These are phyloP conservation scores for Theodoxus fluviatilis DNA, from an alignment of 2,888 invertebrate species.

Conservation along the genomic window DNA sequence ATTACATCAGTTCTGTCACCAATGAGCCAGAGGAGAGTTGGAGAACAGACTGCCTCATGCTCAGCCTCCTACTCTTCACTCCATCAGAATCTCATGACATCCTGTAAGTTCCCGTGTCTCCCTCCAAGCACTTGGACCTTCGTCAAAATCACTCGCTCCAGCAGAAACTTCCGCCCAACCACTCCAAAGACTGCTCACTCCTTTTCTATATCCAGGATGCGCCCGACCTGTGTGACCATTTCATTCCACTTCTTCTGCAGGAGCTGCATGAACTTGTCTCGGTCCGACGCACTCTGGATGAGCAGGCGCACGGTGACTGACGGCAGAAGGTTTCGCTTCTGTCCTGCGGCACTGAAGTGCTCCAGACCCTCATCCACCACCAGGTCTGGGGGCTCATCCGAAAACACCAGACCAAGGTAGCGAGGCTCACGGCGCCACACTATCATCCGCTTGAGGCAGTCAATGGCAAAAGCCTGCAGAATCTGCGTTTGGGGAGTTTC, in stretches of 20 bases:
- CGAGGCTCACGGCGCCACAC: slow-evolving; percentile 42
- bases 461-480: slow-evolving; percentile 50
- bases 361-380: slow-evolving; percentile 54
- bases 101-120: no score
- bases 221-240: slow-evolving; percentile 35
- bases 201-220: slow-evolving; percentile 34
- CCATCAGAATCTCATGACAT: no score
- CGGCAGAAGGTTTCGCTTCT: slow-evolving; percentile 40
- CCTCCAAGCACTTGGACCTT: no score
- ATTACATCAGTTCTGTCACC: no score
- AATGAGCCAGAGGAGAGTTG: no score
- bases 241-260: slow-evolving; percentile 57
- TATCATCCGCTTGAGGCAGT: slow-evolving; percentile 50
- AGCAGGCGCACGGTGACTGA: slow-evolving; percentile 48
- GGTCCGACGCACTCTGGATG: slow-evolving; percentile 52
- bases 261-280: slow-evolving; percentile 52
- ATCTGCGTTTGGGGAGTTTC: slow-evolving; percentile 53
- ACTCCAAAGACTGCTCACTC: slow-evolving; percentile 9
- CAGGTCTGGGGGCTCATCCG: slow-evolving; percentile 59
- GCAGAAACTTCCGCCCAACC: no score
- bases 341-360: slow-evolving; percentile 49
- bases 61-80: no score
- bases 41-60: no score
- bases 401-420: slow-evolving; percentile 52
- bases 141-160: no score